A percentile compares a stretch with the other conserved stretches of the same genome.
These are phyloP conservation scores for Pipistrellus nathusii DNA, from an alignment of 2,797 vertebrate species.

Conservation along the genomic window DNA sequence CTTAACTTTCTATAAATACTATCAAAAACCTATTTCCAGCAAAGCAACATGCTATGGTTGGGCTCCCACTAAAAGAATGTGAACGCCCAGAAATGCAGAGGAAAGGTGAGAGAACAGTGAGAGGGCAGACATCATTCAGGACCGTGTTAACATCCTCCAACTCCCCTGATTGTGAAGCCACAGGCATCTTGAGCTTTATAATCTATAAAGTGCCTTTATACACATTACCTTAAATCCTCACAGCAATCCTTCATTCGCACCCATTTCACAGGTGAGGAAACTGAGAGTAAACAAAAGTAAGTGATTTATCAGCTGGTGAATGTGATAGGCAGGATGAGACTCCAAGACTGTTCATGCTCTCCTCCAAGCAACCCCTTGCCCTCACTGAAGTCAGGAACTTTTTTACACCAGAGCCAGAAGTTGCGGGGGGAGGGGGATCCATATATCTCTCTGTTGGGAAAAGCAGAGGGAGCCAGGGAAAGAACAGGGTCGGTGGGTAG, in stretches of 20 bases:
- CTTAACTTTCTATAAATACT: constrained; percentile 49
- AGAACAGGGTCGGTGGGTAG: neutral
- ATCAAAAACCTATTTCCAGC: constrained; percentile 6
- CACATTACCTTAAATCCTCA: neutral
- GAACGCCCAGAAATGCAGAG: neutral
- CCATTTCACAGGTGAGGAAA: neutral
- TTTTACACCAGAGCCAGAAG: neutral
- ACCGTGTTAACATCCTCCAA: neutral
- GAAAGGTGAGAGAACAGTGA: neutral
- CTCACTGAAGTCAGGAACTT: neutral
- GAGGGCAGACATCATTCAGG: neutral
- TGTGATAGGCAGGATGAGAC: neutral
- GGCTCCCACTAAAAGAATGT: neutral
- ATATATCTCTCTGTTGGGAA: neutral
- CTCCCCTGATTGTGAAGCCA: neutral
- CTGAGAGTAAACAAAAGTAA: neutral
- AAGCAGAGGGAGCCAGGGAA: neutral
- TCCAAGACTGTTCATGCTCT: neutral
- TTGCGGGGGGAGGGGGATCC: neutral
- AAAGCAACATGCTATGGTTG: neutral
- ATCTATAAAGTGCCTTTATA: neutral
- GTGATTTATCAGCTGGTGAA: neutral
- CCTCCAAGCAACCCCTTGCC: neutral
- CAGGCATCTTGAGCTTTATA: neutral
- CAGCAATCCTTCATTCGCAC: neutral